These are phyloP conservation scores for Lophochroa leadbeateri DNA, from an alignment of 2,113 vertebrate species.

Conservation along the genomic window DNA sequence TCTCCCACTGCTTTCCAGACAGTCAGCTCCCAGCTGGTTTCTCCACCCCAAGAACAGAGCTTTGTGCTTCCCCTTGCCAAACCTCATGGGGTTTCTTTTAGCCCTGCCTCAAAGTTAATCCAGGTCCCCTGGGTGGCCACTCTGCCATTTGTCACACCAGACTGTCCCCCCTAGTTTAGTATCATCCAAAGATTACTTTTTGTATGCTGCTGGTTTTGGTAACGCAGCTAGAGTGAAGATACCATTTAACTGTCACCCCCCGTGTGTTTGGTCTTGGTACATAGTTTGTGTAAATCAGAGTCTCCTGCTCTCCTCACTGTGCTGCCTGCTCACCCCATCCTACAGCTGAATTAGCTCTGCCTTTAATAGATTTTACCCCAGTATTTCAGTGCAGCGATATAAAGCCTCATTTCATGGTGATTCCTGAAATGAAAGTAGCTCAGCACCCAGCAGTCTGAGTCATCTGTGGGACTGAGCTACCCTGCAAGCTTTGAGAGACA, in stretches of 20 bases:
- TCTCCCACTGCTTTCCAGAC: fast-evolving
- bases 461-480: neutral
- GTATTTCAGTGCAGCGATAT: neutral
- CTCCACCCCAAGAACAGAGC: neutral
- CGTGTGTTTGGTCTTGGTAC: neutral
- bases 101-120: neutral
- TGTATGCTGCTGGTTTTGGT: neutral
- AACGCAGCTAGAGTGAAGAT: neutral
- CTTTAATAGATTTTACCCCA: slow-evolving; percentile 1
- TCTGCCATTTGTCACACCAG: neutral
- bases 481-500: neutral
- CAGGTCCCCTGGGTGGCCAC: neutral
- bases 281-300: slow-evolving; percentile 25
- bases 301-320: neutral
- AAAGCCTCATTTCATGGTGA: neutral
- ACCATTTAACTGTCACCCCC: slow-evolving; percentile 10
- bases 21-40: neutral
- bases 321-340: slow-evolving; percentile 27
- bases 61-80: neutral
- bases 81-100: neutral
- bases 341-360: slow-evolving; percentile 20
- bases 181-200: slow-evolving; percentile 25
- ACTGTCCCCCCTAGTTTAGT: neutral
- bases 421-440: neutral
- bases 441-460: neutral